phyloP scores from a whole-genome alignment of 2,797 vertebrate species.

The Loriculus beryllinus region DNA sequence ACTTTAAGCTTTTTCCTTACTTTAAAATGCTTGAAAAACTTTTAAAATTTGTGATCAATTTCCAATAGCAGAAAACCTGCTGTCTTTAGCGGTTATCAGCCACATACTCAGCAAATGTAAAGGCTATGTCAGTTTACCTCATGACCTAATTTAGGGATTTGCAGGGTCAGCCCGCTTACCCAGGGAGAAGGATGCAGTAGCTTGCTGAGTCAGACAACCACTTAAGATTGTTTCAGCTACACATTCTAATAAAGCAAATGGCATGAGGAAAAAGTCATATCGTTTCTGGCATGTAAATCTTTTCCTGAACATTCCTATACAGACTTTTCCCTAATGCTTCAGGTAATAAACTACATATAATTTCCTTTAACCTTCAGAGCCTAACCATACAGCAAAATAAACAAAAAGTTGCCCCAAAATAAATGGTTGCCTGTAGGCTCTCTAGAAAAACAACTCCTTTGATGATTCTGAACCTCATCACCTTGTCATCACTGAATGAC shows the following conservation, averaged over 20 bases:
- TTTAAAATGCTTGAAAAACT: background rate
- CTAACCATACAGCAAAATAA: background rate
- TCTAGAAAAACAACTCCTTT: background rate
- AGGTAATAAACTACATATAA: background rate
- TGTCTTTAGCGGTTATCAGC: background rate
- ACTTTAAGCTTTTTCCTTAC: background rate
- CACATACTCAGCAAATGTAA: background rate
- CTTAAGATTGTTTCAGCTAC: background rate
- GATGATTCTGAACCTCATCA: background rate
- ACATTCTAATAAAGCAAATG: background rate
- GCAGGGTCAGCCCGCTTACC: background rate
- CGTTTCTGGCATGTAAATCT: background rate
- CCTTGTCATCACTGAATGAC: background rate
- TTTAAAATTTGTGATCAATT: background rate
- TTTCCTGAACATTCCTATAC: background rate
- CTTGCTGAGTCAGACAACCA: background rate
- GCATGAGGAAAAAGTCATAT: rapidly evolving
- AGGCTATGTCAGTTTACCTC: background rate
- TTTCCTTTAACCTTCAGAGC: background rate
- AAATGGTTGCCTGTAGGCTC: background rate
- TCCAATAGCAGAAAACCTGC: background rate
- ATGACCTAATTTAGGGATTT: background rate
- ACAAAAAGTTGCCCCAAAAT: background rate
- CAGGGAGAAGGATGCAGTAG: background rate
- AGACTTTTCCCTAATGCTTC: background rate